A percentile compares a stretch with the other conserved stretches of the same genome.
These are phyloP conservation scores for Harmothoe impar DNA, from an alignment of 2,888 invertebrate genomes.

Conservation along the genomic window DNA sequence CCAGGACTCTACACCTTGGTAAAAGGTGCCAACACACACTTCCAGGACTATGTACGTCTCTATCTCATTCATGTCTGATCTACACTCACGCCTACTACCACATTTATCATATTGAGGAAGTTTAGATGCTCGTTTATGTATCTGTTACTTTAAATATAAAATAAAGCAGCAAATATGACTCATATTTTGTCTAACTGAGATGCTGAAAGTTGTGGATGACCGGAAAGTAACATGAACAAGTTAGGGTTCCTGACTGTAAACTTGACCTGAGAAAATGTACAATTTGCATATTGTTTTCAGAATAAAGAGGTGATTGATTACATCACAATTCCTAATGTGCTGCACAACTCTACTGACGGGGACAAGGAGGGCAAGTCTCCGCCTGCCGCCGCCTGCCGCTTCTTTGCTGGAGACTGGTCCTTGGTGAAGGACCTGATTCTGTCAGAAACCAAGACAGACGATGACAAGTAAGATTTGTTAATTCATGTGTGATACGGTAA, in stretches of 20 bases:
- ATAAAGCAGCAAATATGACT: too few species aligned
- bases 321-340: conserved; percentile 23
- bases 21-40: conserved; percentile 40
- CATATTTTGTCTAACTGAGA: too few species aligned
- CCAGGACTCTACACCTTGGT: conserved; percentile 56
- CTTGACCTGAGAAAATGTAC: too few species aligned
- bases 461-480: neutral
- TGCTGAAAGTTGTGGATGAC: too few species aligned
- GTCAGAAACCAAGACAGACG: neutral
- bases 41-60: conserved; percentile 61
- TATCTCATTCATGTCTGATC: too few species aligned
- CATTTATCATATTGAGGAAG: too few species aligned
- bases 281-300: neutral
- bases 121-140: too few species aligned
- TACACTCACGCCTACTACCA: too few species aligned
- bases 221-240: too few species aligned
- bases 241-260: too few species aligned
- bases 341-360: neutral
- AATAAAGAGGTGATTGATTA: conserved; percentile 53
- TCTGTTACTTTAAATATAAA: too few species aligned
- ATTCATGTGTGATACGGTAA: too few species aligned
- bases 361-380: neutral
- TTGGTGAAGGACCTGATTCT: neutral
- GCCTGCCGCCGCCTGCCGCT: neutral
- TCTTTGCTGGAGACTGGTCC: conserved; percentile 40